Evolutionary conservation across 2,888 invertebrate genomes (phyloP).

Genomic region (Eutolmus rufibarbis): DNA sequence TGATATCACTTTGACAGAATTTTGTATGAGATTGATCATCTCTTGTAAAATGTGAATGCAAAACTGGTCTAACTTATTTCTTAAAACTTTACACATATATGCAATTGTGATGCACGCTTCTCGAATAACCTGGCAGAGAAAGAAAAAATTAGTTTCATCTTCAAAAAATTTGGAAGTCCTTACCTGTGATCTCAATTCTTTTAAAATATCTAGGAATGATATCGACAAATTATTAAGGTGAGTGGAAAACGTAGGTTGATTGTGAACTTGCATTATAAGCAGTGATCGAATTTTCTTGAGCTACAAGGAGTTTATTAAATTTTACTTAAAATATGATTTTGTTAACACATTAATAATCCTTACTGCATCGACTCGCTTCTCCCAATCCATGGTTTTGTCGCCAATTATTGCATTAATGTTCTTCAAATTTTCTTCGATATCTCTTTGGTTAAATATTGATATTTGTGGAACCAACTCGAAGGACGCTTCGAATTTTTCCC

Average conservation of each 20-base stretch:
- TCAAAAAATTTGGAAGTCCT: neutral
- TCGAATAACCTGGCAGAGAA: conserved; percentile 69
- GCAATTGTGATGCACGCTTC: conserved; percentile 96
- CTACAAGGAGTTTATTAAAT: conserved; percentile 63
- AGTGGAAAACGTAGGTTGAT: conserved; percentile 72
- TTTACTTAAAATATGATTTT: conserved; percentile 42
- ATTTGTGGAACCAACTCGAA: conserved; percentile 85
- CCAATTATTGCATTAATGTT: conserved; percentile 77
- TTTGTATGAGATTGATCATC: conserved; percentile 89
- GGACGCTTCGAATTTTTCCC: conserved; percentile 83
- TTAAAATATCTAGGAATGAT: conserved; percentile 81
- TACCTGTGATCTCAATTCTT: conserved; percentile 89
- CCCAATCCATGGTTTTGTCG: conserved; percentile 90
- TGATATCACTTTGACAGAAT: conserved; percentile 94
- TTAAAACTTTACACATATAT: conserved; percentile 85
- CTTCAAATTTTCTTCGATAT: conserved; percentile 82
- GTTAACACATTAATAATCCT: conserved; percentile 2
- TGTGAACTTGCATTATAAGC: conserved; percentile 79
- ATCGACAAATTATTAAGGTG: conserved; percentile 81
- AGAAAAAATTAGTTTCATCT: neutral
- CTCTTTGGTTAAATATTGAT: conserved; percentile 82
- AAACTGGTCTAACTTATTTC: conserved; percentile 84
- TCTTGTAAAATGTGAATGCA: conserved; percentile 82
- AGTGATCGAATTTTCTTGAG: conserved; percentile 86
- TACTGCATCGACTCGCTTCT: conserved; percentile 89